phyloP scores from a whole-genome alignment of 92 coral and sea anemone species.

The Porites evermanni region DNA sequence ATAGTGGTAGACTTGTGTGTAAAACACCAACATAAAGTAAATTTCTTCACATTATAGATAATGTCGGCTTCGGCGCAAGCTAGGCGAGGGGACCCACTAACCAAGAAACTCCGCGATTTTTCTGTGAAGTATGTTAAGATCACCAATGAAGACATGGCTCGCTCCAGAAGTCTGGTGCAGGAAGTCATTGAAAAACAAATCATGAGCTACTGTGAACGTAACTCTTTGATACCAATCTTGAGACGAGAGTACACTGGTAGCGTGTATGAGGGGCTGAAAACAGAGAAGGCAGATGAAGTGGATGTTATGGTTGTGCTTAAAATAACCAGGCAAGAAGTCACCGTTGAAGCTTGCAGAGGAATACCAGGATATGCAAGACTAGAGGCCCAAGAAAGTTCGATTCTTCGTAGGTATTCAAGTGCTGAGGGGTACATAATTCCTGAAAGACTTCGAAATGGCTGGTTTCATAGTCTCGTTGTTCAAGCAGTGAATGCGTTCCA shows the following conservation, averaged over 20 bases:
- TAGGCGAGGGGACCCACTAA: background rate
- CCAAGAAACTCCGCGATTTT: conserved; percentile 52
- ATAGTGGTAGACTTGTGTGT: no score
- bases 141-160: conserved; percentile 38
- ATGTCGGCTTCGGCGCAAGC: background rate
- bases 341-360: background rate
- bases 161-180: conserved; percentile 52
- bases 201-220: conserved; percentile 24
- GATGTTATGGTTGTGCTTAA: conserved; percentile 75
- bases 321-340: conserved; percentile 30
- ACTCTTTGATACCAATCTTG: conserved; percentile 46
- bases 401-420: conserved; percentile 42
- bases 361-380: conserved; percentile 69
- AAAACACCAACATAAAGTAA: no score
- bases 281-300: conserved; percentile 79
- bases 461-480: conserved; percentile 60
- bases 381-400: conserved; percentile 24
- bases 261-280: conserved; percentile 70
- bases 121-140: conserved; percentile 65
- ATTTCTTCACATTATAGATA: background rate
- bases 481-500: conserved; percentile 34
- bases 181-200: conserved; percentile 41
- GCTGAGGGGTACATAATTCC: conserved; percentile 44
- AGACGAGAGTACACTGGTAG: conserved; percentile 76
- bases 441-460: conserved; percentile 42